Evolutionary conservation across 2,888 invertebrate genomes (phyloP), one percentile per base, ranked within the genome.

Genomic region (Lasioglossum malachurum): DNA sequence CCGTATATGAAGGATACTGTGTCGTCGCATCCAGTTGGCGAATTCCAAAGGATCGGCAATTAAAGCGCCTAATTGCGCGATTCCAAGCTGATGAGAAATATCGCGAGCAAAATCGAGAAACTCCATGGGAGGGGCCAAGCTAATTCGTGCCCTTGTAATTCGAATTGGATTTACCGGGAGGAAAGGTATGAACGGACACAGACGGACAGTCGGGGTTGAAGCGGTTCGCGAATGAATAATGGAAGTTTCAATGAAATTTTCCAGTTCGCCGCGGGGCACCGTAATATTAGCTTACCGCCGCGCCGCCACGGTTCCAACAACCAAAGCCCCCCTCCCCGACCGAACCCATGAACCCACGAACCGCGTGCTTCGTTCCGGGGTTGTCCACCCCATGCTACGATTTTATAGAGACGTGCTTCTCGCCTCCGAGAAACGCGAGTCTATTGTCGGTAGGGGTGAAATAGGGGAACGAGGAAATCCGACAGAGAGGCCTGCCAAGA

Each of bases 181-280:
- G 88, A 87, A 81, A 88, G 84, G 84, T 84, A 78, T 75, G 75
- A 77, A 78, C 75, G 83, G 83, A 87, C 86, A 87, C 86, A 75
- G 82, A 86, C 86, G 82, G 79, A 82, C 64, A 77, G 75, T 64
- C 69, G 67, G 86, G 87, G 60, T 44, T 71, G 88, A 79, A 86
- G 41, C 86, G 86, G 87, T 85, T 82, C 90, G 89, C 90, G 89
- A 91, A 94, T 94, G 94, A 95, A 95, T 95, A 95, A 95, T 95
- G 94, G 93, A 95, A 94, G 93, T 93, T 93, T 91, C 93, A 95
- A 95, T 95, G 95, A 95, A 95, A 95, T 95, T 95, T 95, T 95
- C 94, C 94, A 94, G 93, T 91, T 94, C 95, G 94, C 95, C 93
- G 94, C 95, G 94, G 95, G 95, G 93, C 91, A 94, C 92, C 94